Conservation (phyloP, 2,888 invertebrate species). For the Aphelenchoides bicaudatus region DNA sequence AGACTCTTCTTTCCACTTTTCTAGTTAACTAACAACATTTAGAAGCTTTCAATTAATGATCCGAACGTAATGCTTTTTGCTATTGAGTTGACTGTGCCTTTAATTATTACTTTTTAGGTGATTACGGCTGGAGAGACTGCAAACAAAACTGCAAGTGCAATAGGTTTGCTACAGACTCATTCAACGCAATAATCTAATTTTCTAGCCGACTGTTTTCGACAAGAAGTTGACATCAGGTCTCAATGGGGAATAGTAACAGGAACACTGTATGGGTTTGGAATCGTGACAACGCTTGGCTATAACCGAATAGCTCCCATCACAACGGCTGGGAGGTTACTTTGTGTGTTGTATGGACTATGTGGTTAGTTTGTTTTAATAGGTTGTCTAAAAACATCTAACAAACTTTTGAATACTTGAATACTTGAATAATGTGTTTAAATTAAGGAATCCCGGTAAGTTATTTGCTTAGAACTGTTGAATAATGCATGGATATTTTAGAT, state of each 20-base stretch:
- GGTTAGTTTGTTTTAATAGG: too few species aligned
- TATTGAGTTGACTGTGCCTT: too few species aligned
- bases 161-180: too few species aligned
- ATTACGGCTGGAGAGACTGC: slow-evolving; percentile 5
- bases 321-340: slow-evolving; percentile 52
- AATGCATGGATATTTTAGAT: slow-evolving; percentile 29
- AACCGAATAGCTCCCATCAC: slow-evolving; percentile 59
- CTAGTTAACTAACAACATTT: neutral
- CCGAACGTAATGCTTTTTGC: too few species aligned
- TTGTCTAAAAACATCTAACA: neutral
- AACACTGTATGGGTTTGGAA: slow-evolving; percentile 59
- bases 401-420: neutral
- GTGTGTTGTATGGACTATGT: slow-evolving; percentile 56
- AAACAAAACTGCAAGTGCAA: slow-evolving; percentile 28
- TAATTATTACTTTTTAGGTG: too few species aligned
- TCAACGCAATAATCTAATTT: too few species aligned
- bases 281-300: slow-evolving; percentile 58
- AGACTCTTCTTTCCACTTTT: too few species aligned
- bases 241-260: slow-evolving; percentile 57
- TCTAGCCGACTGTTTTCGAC: slow-evolving; percentile 36
- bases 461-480: neutral
- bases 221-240: slow-evolving; percentile 32
- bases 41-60: slow-evolving; percentile 1
- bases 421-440: neutral
- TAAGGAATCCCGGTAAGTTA: neutral